Base-by-base conservation (phyloP, 2,888 invertebrate genomes). In the Melinaea marsaeus region DNA sequence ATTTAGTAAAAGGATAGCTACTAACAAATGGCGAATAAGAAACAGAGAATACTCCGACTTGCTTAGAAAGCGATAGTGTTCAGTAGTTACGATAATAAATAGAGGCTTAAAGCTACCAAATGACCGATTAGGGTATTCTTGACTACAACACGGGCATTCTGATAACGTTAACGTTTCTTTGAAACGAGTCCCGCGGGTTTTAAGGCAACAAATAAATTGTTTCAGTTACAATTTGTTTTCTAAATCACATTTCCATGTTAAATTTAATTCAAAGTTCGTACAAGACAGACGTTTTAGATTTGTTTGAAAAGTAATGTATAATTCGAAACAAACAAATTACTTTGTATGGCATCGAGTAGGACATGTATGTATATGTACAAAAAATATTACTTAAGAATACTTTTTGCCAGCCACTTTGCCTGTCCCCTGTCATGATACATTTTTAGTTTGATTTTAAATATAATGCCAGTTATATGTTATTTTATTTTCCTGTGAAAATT, bases 51-150 rank as follows among this genome's bases (percentile, higher is more conserved):
- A 81, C 82, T 78, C 79, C 71, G 74, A 77, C 78, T 80, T 76
- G 75, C 75, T 72, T 79, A 75, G 80, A 84, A 86, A 84, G 79
- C 84, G 84, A 86, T 88, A 88, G 86, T 85, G 81, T 79, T 79
- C 77, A 79, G 86, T 86, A 87, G 85, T 85, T 86, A 83, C 84
- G 79, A 88, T 74, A 72, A 72, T 71, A 73, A 71, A 73, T 74
- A 71, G 70, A 63, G 65, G 71, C 68, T 72, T 73, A 72, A 70
- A 71, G 70, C 69, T 69, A 61, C 66, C 70, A 66, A 74, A 73
- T 72, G 72, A 73, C 66, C 72, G 72, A 72, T 73, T 72, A 87
- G 87, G 72, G 73, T 22, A 22, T 22, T 22, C 22, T 22, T 22
- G 22, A 22, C 22, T 22, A 22, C 22, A 22, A 22, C 22, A 22